Evolutionary conservation across 2,113 vertebrate genomes (phyloP).

Genomic region (Apodemus sylvaticus): DNA sequence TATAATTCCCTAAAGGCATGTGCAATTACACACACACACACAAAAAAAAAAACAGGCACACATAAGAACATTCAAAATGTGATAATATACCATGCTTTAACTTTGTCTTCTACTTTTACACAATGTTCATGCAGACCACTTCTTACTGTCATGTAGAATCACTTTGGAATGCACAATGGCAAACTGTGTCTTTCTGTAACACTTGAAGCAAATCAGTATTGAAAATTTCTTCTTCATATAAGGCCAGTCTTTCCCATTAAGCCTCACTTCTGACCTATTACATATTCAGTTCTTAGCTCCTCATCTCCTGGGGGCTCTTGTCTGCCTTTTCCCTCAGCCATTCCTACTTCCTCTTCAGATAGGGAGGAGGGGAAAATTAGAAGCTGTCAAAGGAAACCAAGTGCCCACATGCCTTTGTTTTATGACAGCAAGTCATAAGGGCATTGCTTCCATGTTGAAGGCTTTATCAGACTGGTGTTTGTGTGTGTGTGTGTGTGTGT

Average conservation of each 20-base stretch:
- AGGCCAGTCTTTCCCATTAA: neutral
- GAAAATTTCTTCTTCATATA: neutral
- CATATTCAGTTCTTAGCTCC: too few species aligned
- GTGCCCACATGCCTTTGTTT: neutral
- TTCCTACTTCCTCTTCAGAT: neutral
- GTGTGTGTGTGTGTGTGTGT: neutral
- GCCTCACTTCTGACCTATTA: neutral
- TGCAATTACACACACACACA: too few species aligned
- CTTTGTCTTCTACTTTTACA: neutral
- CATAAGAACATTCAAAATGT: neutral
- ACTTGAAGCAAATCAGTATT: neutral
- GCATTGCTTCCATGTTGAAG: neutral
- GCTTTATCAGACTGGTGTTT: neutral
- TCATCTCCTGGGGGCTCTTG: neutral
- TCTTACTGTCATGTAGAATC: slow-evolving; percentile 12
- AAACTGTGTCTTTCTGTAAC: neutral
- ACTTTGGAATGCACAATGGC: neutral
- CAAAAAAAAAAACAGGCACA: neutral
- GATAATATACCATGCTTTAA: neutral
- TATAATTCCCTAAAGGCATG: neutral
- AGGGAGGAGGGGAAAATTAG: neutral
- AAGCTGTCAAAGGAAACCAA: neutral
- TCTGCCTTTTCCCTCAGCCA: neutral
- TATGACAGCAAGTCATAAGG: neutral
- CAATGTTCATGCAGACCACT: neutral